A percentile compares a stretch with the other conserved stretches of the same genome.
These are phyloP conservation scores for Pandemis corylana DNA, from an alignment of 2,888 invertebrate species.

Conservation along the genomic window DNA sequence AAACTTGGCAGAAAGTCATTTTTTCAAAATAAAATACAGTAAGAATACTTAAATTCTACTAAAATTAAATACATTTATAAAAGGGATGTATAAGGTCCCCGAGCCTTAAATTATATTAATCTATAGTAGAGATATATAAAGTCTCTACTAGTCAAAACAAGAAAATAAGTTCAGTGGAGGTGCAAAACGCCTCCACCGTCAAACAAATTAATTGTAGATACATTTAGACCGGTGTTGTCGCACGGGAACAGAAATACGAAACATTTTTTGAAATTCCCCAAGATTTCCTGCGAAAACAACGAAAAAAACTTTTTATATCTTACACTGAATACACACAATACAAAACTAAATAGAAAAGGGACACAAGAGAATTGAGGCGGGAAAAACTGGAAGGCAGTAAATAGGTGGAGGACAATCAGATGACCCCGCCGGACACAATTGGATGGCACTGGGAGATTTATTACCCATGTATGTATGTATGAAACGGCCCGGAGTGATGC, in stretches of 20 bases:
- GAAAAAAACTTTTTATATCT: slow-evolving; percentile 52
- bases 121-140: too few species aligned
- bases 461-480: slow-evolving; percentile 58
- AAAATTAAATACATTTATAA: too few species aligned
- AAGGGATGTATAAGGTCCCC: too few species aligned
- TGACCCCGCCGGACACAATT: slow-evolving; percentile 80
- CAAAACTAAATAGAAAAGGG: slow-evolving; percentile 72
- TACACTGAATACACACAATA: slow-evolving; percentile 60
- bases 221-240: not conserved
- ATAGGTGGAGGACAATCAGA: slow-evolving; percentile 76
- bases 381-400: slow-evolving; percentile 71
- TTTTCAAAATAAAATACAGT: too few species aligned
- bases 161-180: too few species aligned
- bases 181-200: too few species aligned
- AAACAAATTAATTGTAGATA: too few species aligned
- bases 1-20: too few species aligned
- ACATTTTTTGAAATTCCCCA: not conserved
- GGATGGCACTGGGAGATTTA: slow-evolving; percentile 73
- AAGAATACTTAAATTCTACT: too few species aligned
- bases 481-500: slow-evolving; percentile 53
- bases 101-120: too few species aligned
- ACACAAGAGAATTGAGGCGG: slow-evolving; percentile 78
- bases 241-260: not conserved
- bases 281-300: slow-evolving; percentile 44
- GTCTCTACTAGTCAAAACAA: too few species aligned